These are phyloP conservation scores for Piprites chloris DNA, from an alignment of 2,113 vertebrate species.

Conservation along the genomic window DNA sequence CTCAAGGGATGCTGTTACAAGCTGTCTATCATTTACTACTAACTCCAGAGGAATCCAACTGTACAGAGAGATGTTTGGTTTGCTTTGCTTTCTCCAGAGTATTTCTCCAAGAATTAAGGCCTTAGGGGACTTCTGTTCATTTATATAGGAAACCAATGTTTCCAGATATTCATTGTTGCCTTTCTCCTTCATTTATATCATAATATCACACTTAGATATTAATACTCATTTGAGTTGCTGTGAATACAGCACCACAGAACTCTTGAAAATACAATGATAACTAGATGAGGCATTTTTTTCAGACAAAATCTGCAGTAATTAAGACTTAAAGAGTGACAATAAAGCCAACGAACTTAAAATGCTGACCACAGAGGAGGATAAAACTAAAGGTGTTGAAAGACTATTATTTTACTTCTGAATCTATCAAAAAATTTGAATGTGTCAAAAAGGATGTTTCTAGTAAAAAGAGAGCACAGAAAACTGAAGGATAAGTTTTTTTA, in stretches of 20 bases:
- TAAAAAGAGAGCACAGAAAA: background rate
- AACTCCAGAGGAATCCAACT: background rate
- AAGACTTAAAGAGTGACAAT: background rate
- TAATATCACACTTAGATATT: background rate
- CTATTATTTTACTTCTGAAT: background rate
- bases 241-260: background rate
- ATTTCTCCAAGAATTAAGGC: background rate
- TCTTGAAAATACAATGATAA: background rate
- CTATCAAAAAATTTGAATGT: background rate
- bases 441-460: background rate
- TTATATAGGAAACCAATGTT: background rate
- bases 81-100: slow-evolving; percentile 11
- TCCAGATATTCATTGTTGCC: background rate
- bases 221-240: background rate
- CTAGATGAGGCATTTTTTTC: background rate
- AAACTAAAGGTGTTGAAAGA: background rate
- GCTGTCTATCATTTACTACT: background rate
- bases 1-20: background rate
- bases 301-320: background rate
- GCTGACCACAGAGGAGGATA: background rate
- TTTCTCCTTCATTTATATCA: background rate
- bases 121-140: background rate
- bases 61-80: background rate
- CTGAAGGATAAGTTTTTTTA: background rate
- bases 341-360: background rate